Base-by-base conservation (phyloP, 2,888 invertebrate species). In the Halocaridina rubra region DNA sequence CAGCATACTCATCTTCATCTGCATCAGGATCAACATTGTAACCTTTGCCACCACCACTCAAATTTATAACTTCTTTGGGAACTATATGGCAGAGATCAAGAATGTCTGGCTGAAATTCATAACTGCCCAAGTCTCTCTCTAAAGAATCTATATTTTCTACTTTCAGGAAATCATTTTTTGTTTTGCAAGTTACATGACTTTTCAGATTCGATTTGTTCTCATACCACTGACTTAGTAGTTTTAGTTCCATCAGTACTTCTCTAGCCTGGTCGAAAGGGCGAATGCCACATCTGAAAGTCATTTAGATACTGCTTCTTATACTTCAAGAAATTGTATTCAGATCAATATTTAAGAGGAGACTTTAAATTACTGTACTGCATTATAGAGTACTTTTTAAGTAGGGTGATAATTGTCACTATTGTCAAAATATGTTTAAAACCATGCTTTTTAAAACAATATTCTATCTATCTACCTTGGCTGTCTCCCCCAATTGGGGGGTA, bases 181-280 rank as follows among this genome's bases (percentile, higher is more conserved):
- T 13, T 33, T 74, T 24, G 29, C n/a, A 46, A n/a, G 13, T 13
- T 7, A 59, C 22, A 10, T 3, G 19, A 30, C 13, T 13, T 4
- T 69, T 53, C 39, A 30, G 30, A 13, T 69, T 67, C 27, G 24
- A 19, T 29, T 80, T 57, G n/a, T 5, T 57, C 24, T 64, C 53
- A 32, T 69, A 69, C 81, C 81, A 81, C 32, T 76, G 39, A 57
- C 81, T 81, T 19, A 81, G 22, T 16, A 69, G 81, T 19, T 81
- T 81, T 24, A 81, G n/a, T 53, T 81, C 76, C 61, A 69, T 89
- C 57, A 91, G 82, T 0, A 91, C 90, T 81, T 89, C 87, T 71
- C 90, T 88, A 0, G 91, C 90, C 80, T 88, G 80, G 8, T 89
- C 89, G 89, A 91, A 91, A 24, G 91, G 91, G 33, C 89, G 89